Evolutionary conservation across 2,113 vertebrate species (phyloP).

Genomic region (Phalacrocorax aristotelis): DNA sequence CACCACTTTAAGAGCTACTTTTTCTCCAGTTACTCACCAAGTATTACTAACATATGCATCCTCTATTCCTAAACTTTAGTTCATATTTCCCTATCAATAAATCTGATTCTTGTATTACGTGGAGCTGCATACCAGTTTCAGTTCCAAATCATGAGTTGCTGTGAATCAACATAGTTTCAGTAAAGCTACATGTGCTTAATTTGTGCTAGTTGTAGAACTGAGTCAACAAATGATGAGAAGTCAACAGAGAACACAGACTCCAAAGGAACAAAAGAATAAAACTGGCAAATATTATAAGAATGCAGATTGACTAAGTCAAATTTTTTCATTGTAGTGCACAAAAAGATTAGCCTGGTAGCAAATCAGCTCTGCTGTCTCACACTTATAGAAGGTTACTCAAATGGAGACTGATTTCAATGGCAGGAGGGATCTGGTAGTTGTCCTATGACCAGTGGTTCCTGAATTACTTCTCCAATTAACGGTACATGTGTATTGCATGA

Average conservation of each 20-base stretch:
- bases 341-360: not conserved
- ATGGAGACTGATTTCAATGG: not conserved
- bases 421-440: not conserved
- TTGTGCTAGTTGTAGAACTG: not conserved
- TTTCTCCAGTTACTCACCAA: not conserved
- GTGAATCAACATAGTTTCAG: not conserved
- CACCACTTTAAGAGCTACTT: not conserved
- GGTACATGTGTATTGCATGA: not conserved
- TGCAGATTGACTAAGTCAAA: not conserved
- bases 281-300: not conserved
- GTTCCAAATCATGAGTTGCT: not conserved
- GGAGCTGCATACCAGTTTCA: not conserved
- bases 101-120: not conserved
- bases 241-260: not conserved
- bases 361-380: not conserved
- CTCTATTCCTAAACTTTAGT: not conserved
- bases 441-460: not conserved
- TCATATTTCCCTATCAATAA: not conserved
- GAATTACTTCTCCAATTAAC: not conserved
- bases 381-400: not conserved
- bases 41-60: not conserved
- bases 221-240: not conserved
- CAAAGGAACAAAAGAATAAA: not conserved
- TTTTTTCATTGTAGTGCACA: not conserved
- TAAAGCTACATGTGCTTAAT: not conserved